Base-by-base conservation (phyloP, 2,888 invertebrate genomes). In the Acrobeloides nanus region DNA sequence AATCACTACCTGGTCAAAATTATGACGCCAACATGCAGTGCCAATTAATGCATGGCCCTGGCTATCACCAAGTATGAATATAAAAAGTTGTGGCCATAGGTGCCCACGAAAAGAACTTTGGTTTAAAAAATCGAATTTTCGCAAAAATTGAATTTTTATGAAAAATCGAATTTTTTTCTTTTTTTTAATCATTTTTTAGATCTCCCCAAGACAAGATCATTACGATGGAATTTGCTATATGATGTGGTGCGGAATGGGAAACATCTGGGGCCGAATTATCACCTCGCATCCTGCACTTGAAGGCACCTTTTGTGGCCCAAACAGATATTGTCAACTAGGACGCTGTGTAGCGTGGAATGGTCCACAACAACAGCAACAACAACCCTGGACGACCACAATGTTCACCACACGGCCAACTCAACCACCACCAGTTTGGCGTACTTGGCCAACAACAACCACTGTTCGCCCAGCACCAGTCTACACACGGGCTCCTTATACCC, bases 181-280 rank as follows among this genome's bases (percentile, higher is more conserved):
- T n/a, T n/a, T n/a, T n/a, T n/a, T n/a, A n/a, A n/a, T n/a, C n/a
- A n/a, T n/a, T n/a, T n/a, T 61, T 12, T 53, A 71, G 65, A 63
- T 72, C 24, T 62, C 65, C 29, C 72, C 72, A 17, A 55, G 67
- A 12, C 62, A 61, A 42, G 72, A 71, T 49, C 59, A 66, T 33
- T 64, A 66, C 48, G 72, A 72, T 51, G 68, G 62, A n/a, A 62
- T 70, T 50, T 74, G 73, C 54, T 61, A 68, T 53, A 74, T 73
- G 74, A 73, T 73, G 69, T 74, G 72, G 71, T 73, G 73, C 57
- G 70, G 73, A 20, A 64, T 64, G 52, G 57, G 59, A 15, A 24
- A 46, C 17, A 50, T 53, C 8, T 72, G 61, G 38, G 72, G 72
- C 27, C 53, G 72, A 43, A 68, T 73, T 48, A 66, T 73, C 51